phyloP scores from a whole-genome alignment of 2,797 vertebrate genomes.

The Eutrigla gurnardus region DNA sequence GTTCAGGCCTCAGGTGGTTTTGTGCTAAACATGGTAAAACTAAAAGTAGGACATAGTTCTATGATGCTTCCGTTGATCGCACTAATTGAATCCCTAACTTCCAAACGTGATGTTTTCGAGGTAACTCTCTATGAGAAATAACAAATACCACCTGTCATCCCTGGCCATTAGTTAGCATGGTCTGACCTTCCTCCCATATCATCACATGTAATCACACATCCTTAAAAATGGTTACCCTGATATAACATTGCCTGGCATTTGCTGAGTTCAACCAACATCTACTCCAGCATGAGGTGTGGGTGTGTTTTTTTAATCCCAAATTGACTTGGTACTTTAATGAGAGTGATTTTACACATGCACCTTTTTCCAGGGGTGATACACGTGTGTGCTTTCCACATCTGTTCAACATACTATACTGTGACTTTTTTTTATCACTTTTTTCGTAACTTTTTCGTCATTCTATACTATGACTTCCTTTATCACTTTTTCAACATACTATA shows the following conservation, averaged over 20 bases:
- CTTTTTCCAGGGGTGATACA: constrained; percentile 10
- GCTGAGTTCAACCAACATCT: not conserved
- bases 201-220: constrained; percentile 17
- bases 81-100: constrained; percentile 8
- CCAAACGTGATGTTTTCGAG: constrained; percentile 8
- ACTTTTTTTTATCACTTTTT: too few relatives aligned
- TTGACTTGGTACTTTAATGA: constrained; percentile 38
- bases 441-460: too few relatives aligned
- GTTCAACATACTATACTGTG: too few relatives aligned
- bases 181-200: constrained; percentile 16
- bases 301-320: not conserved
- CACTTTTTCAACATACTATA: not conserved
- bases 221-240: not conserved
- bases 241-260: constrained; percentile 16
- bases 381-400: not conserved
- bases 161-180: constrained; percentile 4
- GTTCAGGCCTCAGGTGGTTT: constrained; percentile 42
- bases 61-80: constrained; percentile 13
- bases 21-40: constrained; percentile 16
- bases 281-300: constrained; percentile 5
- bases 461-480: too few relatives aligned
- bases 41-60: constrained; percentile 6
- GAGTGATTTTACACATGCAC: constrained; percentile 25
- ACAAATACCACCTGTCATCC: constrained; percentile 11
- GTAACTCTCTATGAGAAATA: not conserved